phyloP scores from a whole-genome alignment of 2,888 invertebrate genomes.

The Drosophila fulvimacula region DNA sequence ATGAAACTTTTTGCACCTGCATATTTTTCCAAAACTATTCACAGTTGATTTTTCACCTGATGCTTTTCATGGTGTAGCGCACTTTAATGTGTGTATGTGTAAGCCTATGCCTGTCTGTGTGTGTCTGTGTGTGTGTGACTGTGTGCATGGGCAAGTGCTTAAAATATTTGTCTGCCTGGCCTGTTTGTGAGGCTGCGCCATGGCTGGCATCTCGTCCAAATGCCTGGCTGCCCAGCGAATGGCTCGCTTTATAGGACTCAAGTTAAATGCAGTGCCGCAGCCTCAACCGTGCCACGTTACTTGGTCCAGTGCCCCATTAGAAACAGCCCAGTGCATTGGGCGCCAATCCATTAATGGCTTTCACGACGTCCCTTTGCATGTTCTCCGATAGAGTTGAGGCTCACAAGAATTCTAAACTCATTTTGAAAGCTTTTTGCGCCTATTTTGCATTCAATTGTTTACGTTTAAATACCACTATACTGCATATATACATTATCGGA shows the following conservation, averaged over 20 bases:
- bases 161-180: conserved; percentile 71
- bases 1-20: conserved; percentile 80
- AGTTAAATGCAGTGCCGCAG: conserved; percentile 47
- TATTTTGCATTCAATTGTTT: background rate
- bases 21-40: conserved; percentile 79
- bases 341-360: conserved; percentile 8
- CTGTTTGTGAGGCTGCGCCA: conserved; percentile 45
- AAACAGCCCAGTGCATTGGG: conserved; percentile 13
- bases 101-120: conserved; percentile 15
- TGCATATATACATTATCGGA: too few species aligned
- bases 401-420: background rate
- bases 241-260: conserved; percentile 51
- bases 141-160: conserved; percentile 59
- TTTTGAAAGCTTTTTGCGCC: background rate
- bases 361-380: background rate
- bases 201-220: conserved; percentile 24
- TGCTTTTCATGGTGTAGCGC: conserved; percentile 63
- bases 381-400: background rate
- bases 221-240: conserved; percentile 36
- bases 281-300: background rate
- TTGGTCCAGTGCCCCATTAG: conserved; percentile 16
- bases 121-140: conserved; percentile 19
- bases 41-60: conserved; percentile 82
- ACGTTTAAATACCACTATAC: background rate
- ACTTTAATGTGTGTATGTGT: conserved; percentile 14